Evolutionary conservation across 2,797 vertebrate species (phyloP).

Genomic region (Poeciliopsis presidionis): DNA sequence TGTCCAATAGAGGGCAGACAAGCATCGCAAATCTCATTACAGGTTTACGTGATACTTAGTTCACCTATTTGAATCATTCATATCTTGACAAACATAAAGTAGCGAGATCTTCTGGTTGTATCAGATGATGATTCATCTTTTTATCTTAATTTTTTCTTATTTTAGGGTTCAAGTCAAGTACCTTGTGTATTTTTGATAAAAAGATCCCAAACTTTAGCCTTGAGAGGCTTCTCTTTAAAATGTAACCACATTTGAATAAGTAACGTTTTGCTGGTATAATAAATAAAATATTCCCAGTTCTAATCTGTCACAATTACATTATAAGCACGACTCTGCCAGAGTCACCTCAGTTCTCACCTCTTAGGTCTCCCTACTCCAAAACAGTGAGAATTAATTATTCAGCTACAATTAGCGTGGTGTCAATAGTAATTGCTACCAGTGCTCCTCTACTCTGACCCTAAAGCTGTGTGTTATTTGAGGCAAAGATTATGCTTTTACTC

Average conservation of each 20-base stretch:
- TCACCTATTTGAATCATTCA: conserved; percentile 14
- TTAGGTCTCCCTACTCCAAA: conserved; percentile 43
- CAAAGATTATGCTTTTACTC: conserved; percentile 43
- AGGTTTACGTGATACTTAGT: background rate
- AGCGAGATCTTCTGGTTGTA: conserved; percentile 28
- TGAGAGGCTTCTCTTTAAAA: conserved; percentile 45
- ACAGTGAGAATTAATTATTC: conserved; percentile 77
- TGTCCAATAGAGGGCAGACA: conserved; percentile 73
- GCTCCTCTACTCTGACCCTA: conserved; percentile 69
- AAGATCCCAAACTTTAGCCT: conserved; percentile 8
- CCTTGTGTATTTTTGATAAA: background rate
- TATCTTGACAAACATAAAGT: background rate
- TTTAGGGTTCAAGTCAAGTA: background rate
- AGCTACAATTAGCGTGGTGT: conserved; percentile 78
- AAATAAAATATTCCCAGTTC: conserved; percentile 54
- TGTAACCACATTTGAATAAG: conserved; percentile 40
- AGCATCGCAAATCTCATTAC: conserved; percentile 37
- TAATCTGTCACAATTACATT: conserved; percentile 55
- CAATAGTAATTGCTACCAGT: conserved; percentile 76
- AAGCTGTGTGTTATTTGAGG: conserved; percentile 55
- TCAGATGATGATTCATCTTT: conserved; percentile 21
- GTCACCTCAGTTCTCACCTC: conserved; percentile 52
- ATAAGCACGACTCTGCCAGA: conserved; percentile 42
- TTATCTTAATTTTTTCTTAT: background rate
- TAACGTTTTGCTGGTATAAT: conserved; percentile 47